Evolutionary conservation across 2,797 vertebrate species (phyloP), one percentile per base, ranked within the genome.

Genomic region (Sorex maritimensis): DNA sequence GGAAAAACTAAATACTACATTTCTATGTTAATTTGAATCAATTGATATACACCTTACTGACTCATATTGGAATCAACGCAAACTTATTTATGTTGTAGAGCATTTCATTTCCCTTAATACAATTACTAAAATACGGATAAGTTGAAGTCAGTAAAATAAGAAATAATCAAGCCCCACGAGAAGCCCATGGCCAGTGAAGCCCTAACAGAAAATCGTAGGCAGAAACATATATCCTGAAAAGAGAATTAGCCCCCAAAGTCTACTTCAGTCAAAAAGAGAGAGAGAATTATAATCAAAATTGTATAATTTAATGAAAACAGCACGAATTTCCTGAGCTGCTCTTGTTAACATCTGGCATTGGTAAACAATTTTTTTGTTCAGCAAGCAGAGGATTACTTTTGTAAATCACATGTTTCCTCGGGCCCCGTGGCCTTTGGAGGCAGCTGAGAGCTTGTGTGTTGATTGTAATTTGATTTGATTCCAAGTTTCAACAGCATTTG

Each of bases 311-410:
- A 78, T 86, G 49, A 46, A 89, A 88, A 5, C 41, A 78, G 21
- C 30, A 21, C 67, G 23, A 4, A 52, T 88, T 77, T 80, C 4
- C 12, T 12, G 24, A 94, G 72, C 21, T 86, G 11, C 74, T 44
- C 49, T 73, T 63, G 41, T 65, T 77, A 77, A 83, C 55, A 96
- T 79, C 58, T 49, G 80, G 46, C 49, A 77, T 86, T 0, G 2
- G 58, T 92, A 88, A 81, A 30, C 34, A 72, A 5, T 61, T 74
- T 90, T 61, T 87, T 73, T 63, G 14, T 55, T 93, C 83, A 74
- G 69, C 15, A 81, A 63, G 38, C 44, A 63, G 30, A 87, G 4
- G 41, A 72, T 72, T 77, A 23, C 34, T 85, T 93, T 77, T 10
- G 5, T 65, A 41, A 82, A 65, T 72, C 63, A 65, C 23, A 2